These are phyloP conservation scores for Sebastes vulpes DNA, from an alignment of 2,797 vertebrate genomes.

Conservation along the genomic window DNA sequence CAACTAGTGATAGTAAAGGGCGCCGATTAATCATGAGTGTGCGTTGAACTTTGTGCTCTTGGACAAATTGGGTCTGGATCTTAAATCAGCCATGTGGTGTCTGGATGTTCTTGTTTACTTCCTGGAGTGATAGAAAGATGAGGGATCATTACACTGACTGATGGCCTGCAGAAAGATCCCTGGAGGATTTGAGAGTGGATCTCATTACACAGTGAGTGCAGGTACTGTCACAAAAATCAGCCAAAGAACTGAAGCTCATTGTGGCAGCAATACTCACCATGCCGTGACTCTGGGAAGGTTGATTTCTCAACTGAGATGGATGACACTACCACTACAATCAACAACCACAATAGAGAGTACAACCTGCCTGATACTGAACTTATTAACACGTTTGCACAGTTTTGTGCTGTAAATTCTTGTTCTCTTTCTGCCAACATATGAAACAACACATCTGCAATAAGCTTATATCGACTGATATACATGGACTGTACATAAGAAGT, in stretches of 20 bases:
- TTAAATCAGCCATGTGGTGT: conserved; percentile 39
- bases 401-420: neutral
- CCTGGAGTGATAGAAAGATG: conserved; percentile 16
- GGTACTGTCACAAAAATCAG: conserved; percentile 19
- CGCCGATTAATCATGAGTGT: conserved; percentile 52
- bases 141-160: conserved; percentile 17
- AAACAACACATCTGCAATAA: neutral
- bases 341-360: neutral
- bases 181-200: conserved; percentile 24
- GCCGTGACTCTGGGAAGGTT: neutral
- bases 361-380: neutral
- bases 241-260: neutral
- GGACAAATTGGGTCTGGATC: conserved; percentile 24
- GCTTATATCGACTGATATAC: neutral
- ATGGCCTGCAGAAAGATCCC: conserved; percentile 4
- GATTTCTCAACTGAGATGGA: conserved; percentile 11
- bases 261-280: neutral
- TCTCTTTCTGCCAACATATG: neutral
- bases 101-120: conserved; percentile 35
- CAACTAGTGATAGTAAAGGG: conserved; percentile 39
- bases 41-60: conserved; percentile 18
- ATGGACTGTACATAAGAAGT: too few relatives aligned
- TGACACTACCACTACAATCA: neutral
- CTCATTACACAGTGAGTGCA: conserved; percentile 21
- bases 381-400: neutral